A percentile compares a stretch with the other conserved stretches of the same genome.
Evolutionary conservation across 2,888 invertebrate genomes (phyloP).

Genomic region (Protodeltote pygarga): DNA sequence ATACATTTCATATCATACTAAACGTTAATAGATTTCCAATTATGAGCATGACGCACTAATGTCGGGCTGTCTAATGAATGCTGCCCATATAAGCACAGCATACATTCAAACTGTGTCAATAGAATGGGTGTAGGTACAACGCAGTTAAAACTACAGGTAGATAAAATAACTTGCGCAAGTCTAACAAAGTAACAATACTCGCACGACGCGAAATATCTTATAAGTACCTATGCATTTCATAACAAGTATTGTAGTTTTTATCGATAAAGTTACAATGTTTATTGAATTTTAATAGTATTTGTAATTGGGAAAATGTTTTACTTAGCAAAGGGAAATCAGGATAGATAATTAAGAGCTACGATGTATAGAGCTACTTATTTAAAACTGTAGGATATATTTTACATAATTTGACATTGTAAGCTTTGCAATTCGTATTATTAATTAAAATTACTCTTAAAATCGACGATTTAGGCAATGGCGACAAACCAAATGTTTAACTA

Average conservation of each 20-base stretch:
- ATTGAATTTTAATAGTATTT: too few relatives aligned
- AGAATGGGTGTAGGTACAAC: slow-evolving; percentile 33
- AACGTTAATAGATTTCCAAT: slow-evolving; percentile 35
- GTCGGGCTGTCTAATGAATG: slow-evolving; percentile 37
- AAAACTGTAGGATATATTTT: too few relatives aligned
- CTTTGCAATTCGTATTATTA: too few relatives aligned
- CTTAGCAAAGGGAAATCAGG: too few relatives aligned
- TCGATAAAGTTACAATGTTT: too few relatives aligned
- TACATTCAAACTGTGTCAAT: slow-evolving; percentile 45
- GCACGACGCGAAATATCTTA: not conserved
- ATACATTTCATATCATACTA: slow-evolving; percentile 14
- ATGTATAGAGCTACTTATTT: too few relatives aligned
- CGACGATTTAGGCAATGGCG: too few relatives aligned
- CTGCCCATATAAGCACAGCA: slow-evolving; percentile 31
- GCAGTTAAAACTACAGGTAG: slow-evolving; percentile 33
- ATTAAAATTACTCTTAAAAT: too few relatives aligned
- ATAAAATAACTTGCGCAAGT: slow-evolving; percentile 19
- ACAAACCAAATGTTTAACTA: too few relatives aligned
- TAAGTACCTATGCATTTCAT: not conserved
- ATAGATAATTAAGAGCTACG: too few relatives aligned
- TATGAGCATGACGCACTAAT: slow-evolving; percentile 38
- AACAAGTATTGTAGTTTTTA: not conserved
- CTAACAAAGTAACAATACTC: slow-evolving; percentile 4
- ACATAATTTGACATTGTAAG: too few relatives aligned
- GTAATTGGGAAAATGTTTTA: too few relatives aligned